Evolutionary conservation across 2,797 vertebrate species (phyloP).

Genomic region (Paguma larvata): DNA sequence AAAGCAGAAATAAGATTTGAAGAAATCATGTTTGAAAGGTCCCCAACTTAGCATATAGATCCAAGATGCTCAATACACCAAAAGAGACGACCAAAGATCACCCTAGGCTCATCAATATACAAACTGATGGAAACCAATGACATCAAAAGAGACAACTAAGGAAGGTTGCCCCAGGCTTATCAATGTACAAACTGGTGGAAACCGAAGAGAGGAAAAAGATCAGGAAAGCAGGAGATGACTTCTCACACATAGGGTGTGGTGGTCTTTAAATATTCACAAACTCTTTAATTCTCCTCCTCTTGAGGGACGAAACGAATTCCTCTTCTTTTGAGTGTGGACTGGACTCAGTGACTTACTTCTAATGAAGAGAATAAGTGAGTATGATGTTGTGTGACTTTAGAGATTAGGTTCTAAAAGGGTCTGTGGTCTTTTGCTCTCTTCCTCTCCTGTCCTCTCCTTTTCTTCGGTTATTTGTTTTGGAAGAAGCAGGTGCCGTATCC

Average conservation of each 20-base stretch:
- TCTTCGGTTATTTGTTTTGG: background rate
- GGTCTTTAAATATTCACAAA: background rate
- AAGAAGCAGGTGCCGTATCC: background rate
- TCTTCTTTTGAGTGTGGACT: background rate
- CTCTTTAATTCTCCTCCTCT: background rate
- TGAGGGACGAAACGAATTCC: background rate
- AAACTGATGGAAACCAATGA: background rate
- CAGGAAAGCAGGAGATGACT: background rate
- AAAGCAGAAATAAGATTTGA: background rate
- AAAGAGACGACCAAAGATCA: background rate
- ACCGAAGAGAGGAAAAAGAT: background rate
- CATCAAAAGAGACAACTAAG: background rate
- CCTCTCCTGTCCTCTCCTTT: background rate
- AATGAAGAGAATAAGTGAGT: background rate
- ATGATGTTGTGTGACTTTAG: background rate
- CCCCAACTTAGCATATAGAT: background rate
- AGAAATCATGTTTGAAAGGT: background rate
- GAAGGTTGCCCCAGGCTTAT: background rate
- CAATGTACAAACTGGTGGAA: background rate
- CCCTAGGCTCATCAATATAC: background rate
- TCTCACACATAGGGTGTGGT: background rate
- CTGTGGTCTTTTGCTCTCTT: background rate
- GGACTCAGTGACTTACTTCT: background rate
- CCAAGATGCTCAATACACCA: background rate
- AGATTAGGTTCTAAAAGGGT: background rate